Conservation (phyloP, 2,113 vertebrate species). For the Okapia johnstoni region DNA sequence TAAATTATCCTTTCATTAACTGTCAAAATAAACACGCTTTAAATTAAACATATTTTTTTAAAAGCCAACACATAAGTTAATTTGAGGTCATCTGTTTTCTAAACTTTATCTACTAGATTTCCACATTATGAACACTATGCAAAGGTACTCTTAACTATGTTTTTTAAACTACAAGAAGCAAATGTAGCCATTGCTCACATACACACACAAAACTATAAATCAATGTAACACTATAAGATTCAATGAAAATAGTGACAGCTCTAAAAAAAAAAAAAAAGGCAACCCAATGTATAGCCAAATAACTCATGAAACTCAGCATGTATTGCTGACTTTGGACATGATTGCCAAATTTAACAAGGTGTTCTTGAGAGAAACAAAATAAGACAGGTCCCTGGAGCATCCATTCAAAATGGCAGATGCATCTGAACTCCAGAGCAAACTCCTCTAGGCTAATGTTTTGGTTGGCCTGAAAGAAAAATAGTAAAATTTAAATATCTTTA, state of each 20-base stretch:
- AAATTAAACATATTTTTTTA: not conserved
- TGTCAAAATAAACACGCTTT: not conserved
- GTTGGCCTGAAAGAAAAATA: conserved; percentile 54
- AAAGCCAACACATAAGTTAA: conserved; percentile 2
- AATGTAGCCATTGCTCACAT: conserved; percentile 35
- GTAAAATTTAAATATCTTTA: conserved; percentile 49
- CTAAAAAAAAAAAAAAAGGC: conserved; percentile 45
- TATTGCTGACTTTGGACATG: conserved; percentile 75
- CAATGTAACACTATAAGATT: conserved; percentile 63
- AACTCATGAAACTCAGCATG: conserved; percentile 68
- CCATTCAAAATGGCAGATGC: conserved; percentile 44
- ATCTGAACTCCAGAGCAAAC: conserved; percentile 53
- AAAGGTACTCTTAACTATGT: conserved; percentile 10
- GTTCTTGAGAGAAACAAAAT: conserved; percentile 73
- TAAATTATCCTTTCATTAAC: not conserved
- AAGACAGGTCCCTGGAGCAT: conserved; percentile 62
- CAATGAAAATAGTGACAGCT: conserved; percentile 61
- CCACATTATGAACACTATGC: conserved; percentile 17
- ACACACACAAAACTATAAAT: conserved; percentile 58
- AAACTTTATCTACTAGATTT: conserved; percentile 49
- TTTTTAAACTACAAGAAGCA: conserved; percentile 40
- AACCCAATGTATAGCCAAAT: conserved; percentile 59
- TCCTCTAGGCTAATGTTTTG: conserved; percentile 50
- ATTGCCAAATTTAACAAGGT: conserved; percentile 72
- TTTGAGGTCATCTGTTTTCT: conserved; percentile 34